These are phyloP conservation scores for Tineola bisselliella DNA, from an alignment of 2,888 invertebrate species.

Conservation along the genomic window DNA sequence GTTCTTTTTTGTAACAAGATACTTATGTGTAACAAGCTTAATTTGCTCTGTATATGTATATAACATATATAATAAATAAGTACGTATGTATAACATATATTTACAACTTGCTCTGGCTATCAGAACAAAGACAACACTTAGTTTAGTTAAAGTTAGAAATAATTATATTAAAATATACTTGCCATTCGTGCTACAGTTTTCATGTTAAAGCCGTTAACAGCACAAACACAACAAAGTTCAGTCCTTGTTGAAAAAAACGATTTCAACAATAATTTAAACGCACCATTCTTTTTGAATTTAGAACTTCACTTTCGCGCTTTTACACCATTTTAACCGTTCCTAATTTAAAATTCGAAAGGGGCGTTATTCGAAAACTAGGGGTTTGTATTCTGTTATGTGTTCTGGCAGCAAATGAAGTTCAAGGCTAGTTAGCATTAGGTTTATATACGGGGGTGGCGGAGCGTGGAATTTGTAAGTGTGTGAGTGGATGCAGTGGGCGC, in stretches of 20 bases:
- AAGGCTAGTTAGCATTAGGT: constrained; percentile 48
- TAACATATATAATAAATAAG: no score
- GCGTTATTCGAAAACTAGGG: neutral
- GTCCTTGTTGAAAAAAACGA: neutral
- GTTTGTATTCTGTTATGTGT: neutral
- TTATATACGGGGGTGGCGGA: constrained; percentile 64
- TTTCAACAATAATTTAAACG: neutral
- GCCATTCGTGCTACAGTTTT: constrained; percentile 48
- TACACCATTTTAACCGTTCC: constrained; percentile 4
- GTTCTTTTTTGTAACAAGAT: no score
- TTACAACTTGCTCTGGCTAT: no score
- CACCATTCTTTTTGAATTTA: neutral
- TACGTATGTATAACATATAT: no score
- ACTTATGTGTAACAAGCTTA: no score
- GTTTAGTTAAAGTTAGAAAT: no score
- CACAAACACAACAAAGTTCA: constrained; percentile 37
- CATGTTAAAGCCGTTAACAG: constrained; percentile 33
- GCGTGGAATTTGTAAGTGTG: constrained; percentile 37
- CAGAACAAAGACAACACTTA: no score
- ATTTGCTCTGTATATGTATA: no score
- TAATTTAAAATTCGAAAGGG: neutral
- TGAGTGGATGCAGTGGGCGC: constrained; percentile 20
- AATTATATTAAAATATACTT: constrained; percentile 28
- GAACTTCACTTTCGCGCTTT: constrained; percentile 10
- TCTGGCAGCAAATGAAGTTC: constrained; percentile 53